Percentiles rank a stretch among this genome's conserved stretches.
phyloP scores from a whole-genome alignment of 2,797 vertebrate genomes.

The Coccyzus lansbergi region DNA sequence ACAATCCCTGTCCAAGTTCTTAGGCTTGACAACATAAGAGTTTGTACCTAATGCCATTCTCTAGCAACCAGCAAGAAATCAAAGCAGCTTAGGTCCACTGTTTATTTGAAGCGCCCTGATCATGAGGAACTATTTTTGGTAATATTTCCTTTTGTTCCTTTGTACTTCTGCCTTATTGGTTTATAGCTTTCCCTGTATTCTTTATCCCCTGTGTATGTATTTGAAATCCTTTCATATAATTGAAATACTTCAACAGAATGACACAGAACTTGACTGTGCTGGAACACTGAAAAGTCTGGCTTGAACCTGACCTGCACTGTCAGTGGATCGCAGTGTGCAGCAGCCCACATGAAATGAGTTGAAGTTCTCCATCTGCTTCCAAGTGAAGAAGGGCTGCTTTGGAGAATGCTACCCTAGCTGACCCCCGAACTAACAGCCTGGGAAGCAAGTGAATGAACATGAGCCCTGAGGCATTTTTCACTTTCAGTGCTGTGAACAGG shows the following conservation, averaged over 20 bases:
- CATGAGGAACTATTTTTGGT: not conserved
- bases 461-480: not conserved
- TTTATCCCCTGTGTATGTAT: not conserved
- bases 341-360: not conserved
- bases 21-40: not conserved
- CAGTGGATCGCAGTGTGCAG: not conserved
- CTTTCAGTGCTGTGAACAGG: not conserved
- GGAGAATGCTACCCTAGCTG: not conserved
- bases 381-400: not conserved
- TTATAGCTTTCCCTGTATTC: not conserved
- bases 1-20: not conserved
- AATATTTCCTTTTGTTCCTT: conserved; percentile 10
- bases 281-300: not conserved
- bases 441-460: not conserved
- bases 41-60: not conserved
- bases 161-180: not conserved
- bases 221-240: not conserved
- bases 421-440: not conserved
- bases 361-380: not conserved
- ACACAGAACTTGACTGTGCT: conserved; percentile 7
- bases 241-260: not conserved
- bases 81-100: not conserved
- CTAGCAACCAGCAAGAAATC: not conserved
- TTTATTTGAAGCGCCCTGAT: not conserved
- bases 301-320: not conserved